These are phyloP conservation scores for Drosophila lacteicornis DNA, from an alignment of 1,140 invertebrate genomes.

Conservation along the genomic window DNA sequence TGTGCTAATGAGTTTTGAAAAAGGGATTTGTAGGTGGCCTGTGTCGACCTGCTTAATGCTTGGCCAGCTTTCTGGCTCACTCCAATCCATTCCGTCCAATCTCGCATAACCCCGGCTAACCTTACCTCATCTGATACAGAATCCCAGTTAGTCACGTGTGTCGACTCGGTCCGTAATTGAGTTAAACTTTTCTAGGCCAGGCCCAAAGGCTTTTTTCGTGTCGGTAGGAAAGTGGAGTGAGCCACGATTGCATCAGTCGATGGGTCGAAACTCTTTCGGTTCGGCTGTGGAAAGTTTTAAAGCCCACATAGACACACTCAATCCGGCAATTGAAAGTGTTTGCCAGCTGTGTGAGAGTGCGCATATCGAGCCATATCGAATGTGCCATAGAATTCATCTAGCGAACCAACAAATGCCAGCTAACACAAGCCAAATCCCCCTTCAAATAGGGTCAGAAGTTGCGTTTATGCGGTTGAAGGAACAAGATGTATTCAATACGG, in stretches of 20 bases:
- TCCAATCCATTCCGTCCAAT: constrained; percentile 5
- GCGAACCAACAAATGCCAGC: constrained; percentile 45
- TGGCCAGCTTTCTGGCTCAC: constrained; percentile 59
- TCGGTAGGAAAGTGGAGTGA: constrained; percentile 13
- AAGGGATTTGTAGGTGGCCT: constrained; percentile 68
- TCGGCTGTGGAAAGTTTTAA: constrained; percentile 66
- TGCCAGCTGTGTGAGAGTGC: constrained; percentile 39
- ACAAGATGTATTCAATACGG: constrained; percentile 5
- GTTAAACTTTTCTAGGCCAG: constrained; percentile 82
- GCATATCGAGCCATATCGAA: constrained; percentile 50
- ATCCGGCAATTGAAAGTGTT: constrained; percentile 50
- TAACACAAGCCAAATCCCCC: constrained; percentile 21
- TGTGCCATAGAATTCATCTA: constrained; percentile 58
- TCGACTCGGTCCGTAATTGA: constrained; percentile 67
- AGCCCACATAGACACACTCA: constrained; percentile 32
- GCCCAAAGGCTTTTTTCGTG: constrained; percentile 52
- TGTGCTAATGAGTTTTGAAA: constrained; percentile 83
- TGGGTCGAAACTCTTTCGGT: constrained; percentile 42
- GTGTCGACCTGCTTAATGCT: constrained; percentile 66
- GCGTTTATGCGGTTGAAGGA: constrained; percentile 41
- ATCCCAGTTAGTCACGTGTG: constrained; percentile 71
- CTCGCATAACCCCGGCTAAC: constrained; percentile 27
- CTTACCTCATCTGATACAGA: constrained; percentile 51
- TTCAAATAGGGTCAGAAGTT: constrained; percentile 24
- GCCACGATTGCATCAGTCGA: constrained; percentile 67